Conservation (phyloP, 2,113 vertebrate genomes). For the Ophiodon elongatus region DNA sequence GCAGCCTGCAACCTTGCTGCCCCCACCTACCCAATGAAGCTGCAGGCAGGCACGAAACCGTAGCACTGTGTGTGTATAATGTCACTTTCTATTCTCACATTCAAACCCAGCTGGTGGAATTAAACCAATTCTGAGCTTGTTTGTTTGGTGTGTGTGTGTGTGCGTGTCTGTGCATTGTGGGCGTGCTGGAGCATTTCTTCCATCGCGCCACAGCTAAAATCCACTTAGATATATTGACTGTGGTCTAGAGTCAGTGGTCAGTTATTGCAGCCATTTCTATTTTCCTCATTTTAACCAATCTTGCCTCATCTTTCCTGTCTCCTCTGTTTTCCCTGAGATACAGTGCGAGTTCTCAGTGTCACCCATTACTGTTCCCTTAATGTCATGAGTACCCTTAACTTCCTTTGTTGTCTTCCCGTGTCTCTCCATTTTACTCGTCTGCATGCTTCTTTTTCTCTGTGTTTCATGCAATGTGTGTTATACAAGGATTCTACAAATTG, state of each 20-base stretch:
- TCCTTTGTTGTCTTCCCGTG: slow-evolving; percentile 6
- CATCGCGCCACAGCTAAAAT: slow-evolving; percentile 72
- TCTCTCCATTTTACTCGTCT: background rate
- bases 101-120: slow-evolving; percentile 82
- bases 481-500: background rate
- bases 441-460: background rate
- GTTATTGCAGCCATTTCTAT: slow-evolving; percentile 81
- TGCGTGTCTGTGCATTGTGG: slow-evolving; percentile 37
- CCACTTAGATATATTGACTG: slow-evolving; percentile 83
- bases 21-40: slow-evolving; percentile 87
- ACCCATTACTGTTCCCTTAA: slow-evolving; percentile 53
- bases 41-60: slow-evolving; percentile 83
- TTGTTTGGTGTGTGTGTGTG: slow-evolving; percentile 65
- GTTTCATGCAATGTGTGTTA: slow-evolving; percentile 15
- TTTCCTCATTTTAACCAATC: slow-evolving; percentile 68
- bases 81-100: slow-evolving; percentile 87
- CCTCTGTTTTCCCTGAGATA: slow-evolving; percentile 50
- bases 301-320: slow-evolving; percentile 55
- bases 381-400: slow-evolving; percentile 34
- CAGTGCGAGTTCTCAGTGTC: slow-evolving; percentile 40
- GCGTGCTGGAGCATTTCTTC: slow-evolving; percentile 66
- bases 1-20: slow-evolving; percentile 87
- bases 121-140: slow-evolving; percentile 84
- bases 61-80: slow-evolving; percentile 80
- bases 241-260: slow-evolving; percentile 80